Conservation (phyloP, 2,797 vertebrate genomes). For the Siniperca scherzeri region DNA sequence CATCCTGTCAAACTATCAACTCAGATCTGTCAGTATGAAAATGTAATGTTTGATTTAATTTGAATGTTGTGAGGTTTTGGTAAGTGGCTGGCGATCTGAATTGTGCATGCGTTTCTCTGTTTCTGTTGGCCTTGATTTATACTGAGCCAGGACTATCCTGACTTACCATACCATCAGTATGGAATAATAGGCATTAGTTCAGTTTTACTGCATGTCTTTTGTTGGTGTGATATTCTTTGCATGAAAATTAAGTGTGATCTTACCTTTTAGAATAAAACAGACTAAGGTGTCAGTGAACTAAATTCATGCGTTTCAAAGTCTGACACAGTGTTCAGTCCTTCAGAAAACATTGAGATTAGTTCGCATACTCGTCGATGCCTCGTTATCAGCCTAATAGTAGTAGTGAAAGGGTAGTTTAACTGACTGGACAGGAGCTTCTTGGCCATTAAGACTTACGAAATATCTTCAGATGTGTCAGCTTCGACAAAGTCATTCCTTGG, state of each 20-base stretch:
- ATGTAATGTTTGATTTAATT: conserved; percentile 15
- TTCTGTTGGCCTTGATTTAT: background rate
- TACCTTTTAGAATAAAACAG: background rate
- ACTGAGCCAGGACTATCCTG: background rate
- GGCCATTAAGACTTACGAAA: no score
- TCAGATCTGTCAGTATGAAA: conserved; percentile 1
- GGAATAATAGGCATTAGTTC: no score
- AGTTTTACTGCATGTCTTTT: conserved; percentile 44
- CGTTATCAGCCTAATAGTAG: background rate
- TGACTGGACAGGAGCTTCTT: background rate
- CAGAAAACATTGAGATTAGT: background rate
- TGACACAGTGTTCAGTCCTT: background rate
- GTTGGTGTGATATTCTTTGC: conserved; percentile 42
- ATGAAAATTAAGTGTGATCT: conserved; percentile 17
- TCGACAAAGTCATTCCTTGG: background rate
- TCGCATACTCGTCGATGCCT: background rate
- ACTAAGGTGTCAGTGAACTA: background rate
- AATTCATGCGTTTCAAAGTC: background rate
- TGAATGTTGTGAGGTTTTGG: conserved; percentile 7
- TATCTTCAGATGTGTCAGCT: background rate
- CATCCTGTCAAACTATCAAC: background rate
- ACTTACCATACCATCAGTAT: background rate
- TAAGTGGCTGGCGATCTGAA: conserved; percentile 28
- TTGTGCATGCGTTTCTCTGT: conserved; percentile 43
- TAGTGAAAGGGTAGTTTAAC: background rate